A percentile compares a stretch with the other conserved stretches of the same genome.
These are phyloP conservation scores for Ypsolopha scabrella DNA, from an alignment of 2,888 invertebrate species.

Conservation along the genomic window DNA sequence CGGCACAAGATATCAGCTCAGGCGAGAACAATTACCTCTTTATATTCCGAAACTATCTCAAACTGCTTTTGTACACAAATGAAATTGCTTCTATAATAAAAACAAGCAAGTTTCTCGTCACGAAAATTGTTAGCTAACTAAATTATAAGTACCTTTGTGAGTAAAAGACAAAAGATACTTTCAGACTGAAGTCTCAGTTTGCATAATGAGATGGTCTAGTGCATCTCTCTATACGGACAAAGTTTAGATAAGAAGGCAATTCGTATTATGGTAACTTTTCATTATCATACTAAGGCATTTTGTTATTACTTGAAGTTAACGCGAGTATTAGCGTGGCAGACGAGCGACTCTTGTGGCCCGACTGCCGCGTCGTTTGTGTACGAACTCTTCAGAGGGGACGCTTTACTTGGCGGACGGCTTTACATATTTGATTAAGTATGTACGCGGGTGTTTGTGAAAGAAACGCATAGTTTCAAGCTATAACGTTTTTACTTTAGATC, in stretches of 20 bases:
- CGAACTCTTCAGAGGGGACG: background rate
- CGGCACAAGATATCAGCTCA: too few relatives aligned
- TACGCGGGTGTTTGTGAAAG: background rate
- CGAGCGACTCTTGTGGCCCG: too few relatives aligned
- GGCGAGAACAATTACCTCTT: too few relatives aligned
- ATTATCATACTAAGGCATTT: conserved; percentile 3
- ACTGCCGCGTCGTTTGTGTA: background rate
- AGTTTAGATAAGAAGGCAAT: conserved; percentile 29
- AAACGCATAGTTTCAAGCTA: background rate
- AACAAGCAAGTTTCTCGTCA: too few relatives aligned
- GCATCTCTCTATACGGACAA: conserved; percentile 12
- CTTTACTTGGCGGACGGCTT: background rate
- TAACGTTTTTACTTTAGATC: too few relatives aligned
- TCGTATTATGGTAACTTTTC: conserved; percentile 30
- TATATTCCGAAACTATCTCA: background rate
- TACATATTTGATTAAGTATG: background rate
- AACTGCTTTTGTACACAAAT: background rate
- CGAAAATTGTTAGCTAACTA: background rate
- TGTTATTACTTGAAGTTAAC: background rate
- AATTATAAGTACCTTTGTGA: background rate
- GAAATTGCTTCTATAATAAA: too few relatives aligned
- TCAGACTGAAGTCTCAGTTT: conserved; percentile 17
- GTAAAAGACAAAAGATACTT: conserved; percentile 1
- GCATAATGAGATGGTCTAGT: conserved; percentile 43
- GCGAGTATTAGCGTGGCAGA: background rate